These are phyloP conservation scores for Eudasyphora cyanicolor DNA, from an alignment of 2,888 invertebrate species.

Conservation along the genomic window DNA sequence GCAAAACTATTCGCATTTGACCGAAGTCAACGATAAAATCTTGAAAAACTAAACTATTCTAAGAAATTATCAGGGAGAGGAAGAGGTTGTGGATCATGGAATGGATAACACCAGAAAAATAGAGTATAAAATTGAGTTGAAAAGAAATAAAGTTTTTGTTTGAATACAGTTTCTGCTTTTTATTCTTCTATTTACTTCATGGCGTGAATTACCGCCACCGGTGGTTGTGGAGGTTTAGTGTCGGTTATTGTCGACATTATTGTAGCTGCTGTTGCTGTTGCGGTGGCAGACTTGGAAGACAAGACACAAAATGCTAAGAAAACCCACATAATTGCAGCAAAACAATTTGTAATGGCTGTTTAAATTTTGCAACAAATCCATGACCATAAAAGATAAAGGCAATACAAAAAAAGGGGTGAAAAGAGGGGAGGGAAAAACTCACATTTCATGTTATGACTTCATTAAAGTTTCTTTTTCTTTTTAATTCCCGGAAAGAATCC, in stretches of 20 bases:
- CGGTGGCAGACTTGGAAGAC: too few species aligned
- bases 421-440: neutral
- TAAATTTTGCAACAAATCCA: conserved; percentile 44
- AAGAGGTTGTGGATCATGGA: too few species aligned
- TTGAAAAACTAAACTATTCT: conserved; percentile 16
- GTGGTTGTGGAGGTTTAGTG: neutral
- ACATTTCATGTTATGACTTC: conserved; percentile 58
- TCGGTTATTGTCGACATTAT: neutral
- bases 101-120: neutral
- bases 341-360: conserved; percentile 55
- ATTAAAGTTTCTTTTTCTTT: conserved; percentile 46
- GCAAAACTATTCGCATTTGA: conserved; percentile 24
- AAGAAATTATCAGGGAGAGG: neutral
- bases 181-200: conserved; percentile 1
- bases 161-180: conserved; percentile 2
- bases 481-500: conserved; percentile 24
- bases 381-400: conserved; percentile 18
- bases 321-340: conserved; percentile 36
- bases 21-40: conserved; percentile 20
- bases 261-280: neutral
- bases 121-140: conserved; percentile 6
- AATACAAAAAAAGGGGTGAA: neutral
- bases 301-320: neutral
- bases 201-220: conserved; percentile 20
- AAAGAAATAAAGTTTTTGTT: neutral